Conservation (phyloP, 1,140 invertebrate genomes). For the Yoshiicerus persimilis region DNA sequence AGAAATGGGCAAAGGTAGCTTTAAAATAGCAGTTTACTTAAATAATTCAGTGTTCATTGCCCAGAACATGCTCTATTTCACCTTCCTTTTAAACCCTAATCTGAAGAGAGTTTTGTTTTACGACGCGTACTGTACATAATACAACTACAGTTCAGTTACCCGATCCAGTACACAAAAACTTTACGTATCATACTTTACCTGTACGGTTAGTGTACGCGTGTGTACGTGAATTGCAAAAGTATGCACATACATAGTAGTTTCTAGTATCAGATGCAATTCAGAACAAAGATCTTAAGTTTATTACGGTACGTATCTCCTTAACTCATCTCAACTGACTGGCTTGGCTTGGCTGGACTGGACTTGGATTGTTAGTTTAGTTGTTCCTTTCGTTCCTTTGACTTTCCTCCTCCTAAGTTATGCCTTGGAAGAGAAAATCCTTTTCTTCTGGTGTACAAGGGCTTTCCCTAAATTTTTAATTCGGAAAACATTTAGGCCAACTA, state of each 20-base stretch:
- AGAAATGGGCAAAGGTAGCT: background rate
- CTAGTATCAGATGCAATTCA: background rate
- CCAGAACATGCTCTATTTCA: background rate
- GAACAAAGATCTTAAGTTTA: background rate
- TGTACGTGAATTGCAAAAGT: background rate
- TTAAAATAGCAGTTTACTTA: background rate
- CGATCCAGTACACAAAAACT: background rate
- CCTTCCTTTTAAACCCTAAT: background rate
- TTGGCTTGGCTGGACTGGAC: no score
- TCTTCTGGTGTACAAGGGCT: background rate
- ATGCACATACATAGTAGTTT: background rate
- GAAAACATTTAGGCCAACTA: background rate
- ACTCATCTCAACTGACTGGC: background rate
- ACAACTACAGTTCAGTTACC: no score
- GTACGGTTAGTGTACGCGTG: background rate
- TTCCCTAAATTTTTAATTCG: conserved; percentile 1
- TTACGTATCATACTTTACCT: background rate
- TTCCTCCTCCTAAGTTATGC: background rate
- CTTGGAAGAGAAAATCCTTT: background rate
- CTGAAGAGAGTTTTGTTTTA: background rate
- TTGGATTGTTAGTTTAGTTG: background rate
- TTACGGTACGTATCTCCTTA: background rate
- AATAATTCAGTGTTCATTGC: conserved; percentile 1
- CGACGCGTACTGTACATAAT: background rate
- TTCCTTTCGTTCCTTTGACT: no score